phyloP scores from a whole-genome alignment of 1,140 invertebrate genomes.

The Vanessa tameamea region DNA sequence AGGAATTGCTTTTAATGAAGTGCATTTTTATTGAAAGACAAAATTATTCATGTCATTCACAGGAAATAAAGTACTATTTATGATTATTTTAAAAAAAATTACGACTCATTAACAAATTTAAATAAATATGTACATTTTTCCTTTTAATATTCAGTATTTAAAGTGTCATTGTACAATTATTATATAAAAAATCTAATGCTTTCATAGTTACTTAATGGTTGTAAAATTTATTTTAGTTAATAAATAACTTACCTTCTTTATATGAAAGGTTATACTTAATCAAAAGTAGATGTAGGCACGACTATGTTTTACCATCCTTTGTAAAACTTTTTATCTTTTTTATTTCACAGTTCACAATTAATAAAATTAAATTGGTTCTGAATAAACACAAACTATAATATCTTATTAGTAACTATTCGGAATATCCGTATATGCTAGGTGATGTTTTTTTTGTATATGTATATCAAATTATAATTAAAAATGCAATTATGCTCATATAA shows the following conservation, averaged over 20 bases:
- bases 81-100: no score
- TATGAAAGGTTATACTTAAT: not conserved
- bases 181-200: no score
- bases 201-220: no score
- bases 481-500: conserved; percentile 12
- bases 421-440: not conserved
- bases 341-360: conserved; percentile 8
- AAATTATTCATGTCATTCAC: no score
- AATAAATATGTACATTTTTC: no score
- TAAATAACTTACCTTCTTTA: not conserved
- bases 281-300: not conserved
- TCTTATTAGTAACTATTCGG: conserved; percentile 1
- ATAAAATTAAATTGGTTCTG: not conserved
- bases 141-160: no score
- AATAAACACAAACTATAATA: not conserved
- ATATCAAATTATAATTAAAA: conserved; percentile 7
- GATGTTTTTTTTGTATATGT: not conserved
- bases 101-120: no score
- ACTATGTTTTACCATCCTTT: conserved; percentile 10
- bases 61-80: no score
- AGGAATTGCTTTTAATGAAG: no score
- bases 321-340: conserved; percentile 4
- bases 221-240: no score
- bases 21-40: no score
- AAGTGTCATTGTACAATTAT: no score